phyloP scores from a whole-genome alignment of 2,797 vertebrate species.

The Rhodeus uyekii region DNA sequence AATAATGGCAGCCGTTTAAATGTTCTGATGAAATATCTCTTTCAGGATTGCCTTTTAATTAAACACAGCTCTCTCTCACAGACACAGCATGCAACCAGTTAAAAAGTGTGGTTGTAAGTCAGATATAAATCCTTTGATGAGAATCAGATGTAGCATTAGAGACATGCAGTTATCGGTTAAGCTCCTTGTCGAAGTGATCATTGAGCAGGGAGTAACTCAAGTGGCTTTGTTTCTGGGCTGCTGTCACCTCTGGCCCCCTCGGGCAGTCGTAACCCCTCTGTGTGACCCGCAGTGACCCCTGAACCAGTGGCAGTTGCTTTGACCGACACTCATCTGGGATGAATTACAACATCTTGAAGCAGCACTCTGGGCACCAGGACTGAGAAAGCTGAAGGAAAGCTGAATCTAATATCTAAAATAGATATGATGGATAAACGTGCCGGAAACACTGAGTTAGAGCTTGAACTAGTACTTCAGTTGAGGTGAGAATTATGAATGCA shows the following conservation, averaged over 20 bases:
- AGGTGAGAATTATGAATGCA: neutral
- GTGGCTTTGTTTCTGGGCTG: slow-evolving; percentile 68
- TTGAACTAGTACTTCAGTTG: neutral
- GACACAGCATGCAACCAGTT: slow-evolving; percentile 55
- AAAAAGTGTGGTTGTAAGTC: slow-evolving; percentile 38
- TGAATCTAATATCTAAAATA: neutral
- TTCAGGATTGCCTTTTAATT: neutral
- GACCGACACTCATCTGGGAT: slow-evolving; percentile 73
- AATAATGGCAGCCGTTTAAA: neutral
- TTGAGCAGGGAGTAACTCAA: slow-evolving; percentile 74
- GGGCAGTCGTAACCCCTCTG: slow-evolving; percentile 66
- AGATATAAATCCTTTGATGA: slow-evolving; percentile 63
- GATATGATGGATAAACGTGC: neutral
- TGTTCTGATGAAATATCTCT: neutral
- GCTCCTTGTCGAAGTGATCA: slow-evolving; percentile 24
- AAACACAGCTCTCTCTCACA: slow-evolving; percentile 34
- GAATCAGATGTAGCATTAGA: slow-evolving; percentile 62
- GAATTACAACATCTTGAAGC: slow-evolving; percentile 64
- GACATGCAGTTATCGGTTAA: slow-evolving; percentile 64
- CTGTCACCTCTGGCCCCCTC: slow-evolving; percentile 60
- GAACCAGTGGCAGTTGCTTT: slow-evolving; percentile 49
- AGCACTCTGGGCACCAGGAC: neutral
- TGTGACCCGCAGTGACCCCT: slow-evolving; percentile 69
- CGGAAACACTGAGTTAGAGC: neutral
- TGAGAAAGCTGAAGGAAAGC: slow-evolving; percentile 12